Conservation (phyloP, 2,888 invertebrate genomes). For the Bhutanitis thaidina region DNA sequence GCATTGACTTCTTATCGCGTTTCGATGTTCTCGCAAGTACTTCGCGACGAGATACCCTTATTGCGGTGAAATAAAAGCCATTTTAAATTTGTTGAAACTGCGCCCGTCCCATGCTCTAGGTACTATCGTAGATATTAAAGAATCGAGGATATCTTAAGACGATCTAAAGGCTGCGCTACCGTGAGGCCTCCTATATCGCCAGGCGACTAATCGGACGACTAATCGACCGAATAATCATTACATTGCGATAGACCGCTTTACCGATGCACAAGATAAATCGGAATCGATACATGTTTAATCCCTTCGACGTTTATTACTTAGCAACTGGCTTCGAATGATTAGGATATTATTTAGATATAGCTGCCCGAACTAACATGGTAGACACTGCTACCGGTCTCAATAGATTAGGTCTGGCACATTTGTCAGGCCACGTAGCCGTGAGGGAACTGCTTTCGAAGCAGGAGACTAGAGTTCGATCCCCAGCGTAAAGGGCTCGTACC, state of each 20-base stretch:
- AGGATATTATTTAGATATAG: too few relatives aligned
- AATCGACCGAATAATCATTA: constrained; percentile 17
- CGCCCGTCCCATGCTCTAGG: neutral
- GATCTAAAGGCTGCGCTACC: constrained; percentile 30
- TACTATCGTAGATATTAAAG: constrained; percentile 10
- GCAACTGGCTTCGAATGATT: neutral
- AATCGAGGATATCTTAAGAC: constrained; percentile 22
- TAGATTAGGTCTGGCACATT: too few relatives aligned
- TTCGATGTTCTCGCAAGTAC: neutral
- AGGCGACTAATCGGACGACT: constrained; percentile 26
- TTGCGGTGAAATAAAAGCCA: neutral
- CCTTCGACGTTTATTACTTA: neutral
- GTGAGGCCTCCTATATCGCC: constrained; percentile 40
- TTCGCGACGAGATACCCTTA: neutral
- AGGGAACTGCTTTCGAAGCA: too few relatives aligned
- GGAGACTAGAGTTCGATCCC: too few relatives aligned
- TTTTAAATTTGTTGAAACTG: neutral
- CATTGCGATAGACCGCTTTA: neutral
- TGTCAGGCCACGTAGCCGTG: too few relatives aligned
- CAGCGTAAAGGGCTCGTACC: too few relatives aligned
- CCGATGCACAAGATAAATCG: neutral
- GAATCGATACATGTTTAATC: neutral
- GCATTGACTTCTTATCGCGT: constrained; percentile 16
- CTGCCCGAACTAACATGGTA: too few relatives aligned
- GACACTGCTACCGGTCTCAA: too few relatives aligned